Evolutionary conservation across 2,797 vertebrate genomes (phyloP).

Genomic region (Bradypodion pumilum): DNA sequence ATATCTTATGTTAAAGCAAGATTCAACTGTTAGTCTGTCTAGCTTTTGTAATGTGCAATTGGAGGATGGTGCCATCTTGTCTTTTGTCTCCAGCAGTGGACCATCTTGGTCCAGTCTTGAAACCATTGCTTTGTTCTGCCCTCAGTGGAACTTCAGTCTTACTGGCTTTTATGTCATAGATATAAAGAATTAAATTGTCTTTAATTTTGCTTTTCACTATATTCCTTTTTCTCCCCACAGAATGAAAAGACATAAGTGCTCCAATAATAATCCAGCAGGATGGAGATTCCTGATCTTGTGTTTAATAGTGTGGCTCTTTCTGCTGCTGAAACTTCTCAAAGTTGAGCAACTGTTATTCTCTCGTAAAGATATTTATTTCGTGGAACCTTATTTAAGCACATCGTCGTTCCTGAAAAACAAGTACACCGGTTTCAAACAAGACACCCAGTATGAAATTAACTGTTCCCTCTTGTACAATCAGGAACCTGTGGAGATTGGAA

Average conservation of each 20-base stretch:
- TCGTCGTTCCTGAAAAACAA: conserved; percentile 72
- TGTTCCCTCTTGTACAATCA: conserved; percentile 87
- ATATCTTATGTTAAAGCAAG: not conserved
- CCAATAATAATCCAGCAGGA: conserved; percentile 68
- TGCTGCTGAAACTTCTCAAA: conserved; percentile 82
- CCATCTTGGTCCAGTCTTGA: not conserved
- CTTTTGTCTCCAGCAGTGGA: not conserved
- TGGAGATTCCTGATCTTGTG: conserved; percentile 77
- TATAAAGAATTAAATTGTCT: not conserved
- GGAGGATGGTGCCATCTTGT: not conserved
- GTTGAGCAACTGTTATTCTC: conserved; percentile 74
- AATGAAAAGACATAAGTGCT: conserved; percentile 85
- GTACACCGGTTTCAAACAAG: conserved; percentile 49
- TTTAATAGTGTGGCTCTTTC: conserved; percentile 76
- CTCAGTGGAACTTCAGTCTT: not conserved
- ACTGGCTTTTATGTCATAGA: not conserved
- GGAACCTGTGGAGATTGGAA: conserved; percentile 89
- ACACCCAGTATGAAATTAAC: conserved; percentile 76
- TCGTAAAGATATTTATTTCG: conserved; percentile 77
- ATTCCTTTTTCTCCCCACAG: conserved; percentile 71
- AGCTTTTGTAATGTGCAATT: not conserved
- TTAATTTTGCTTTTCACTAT: not conserved
- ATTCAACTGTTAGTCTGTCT: not conserved
- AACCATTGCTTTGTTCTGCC: not conserved
- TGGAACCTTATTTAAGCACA: conserved; percentile 81